A percentile compares a stretch with the other conserved stretches of the same genome.
Evolutionary conservation across 2,888 invertebrate species (phyloP).

Genomic region (Tiliacea aurago): DNA sequence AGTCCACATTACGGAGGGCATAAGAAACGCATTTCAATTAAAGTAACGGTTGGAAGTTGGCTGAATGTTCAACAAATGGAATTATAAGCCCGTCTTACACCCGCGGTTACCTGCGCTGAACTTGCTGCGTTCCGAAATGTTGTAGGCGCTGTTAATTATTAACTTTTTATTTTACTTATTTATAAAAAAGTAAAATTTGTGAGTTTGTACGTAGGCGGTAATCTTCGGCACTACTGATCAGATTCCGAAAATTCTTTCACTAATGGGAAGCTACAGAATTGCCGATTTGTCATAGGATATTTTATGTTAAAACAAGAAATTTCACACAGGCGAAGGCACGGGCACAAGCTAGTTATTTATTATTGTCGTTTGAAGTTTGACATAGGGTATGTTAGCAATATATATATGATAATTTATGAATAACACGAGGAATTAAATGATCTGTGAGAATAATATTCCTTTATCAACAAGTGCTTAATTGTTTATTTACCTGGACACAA

Average conservation of each 20-base stretch:
- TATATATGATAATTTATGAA: neutral
- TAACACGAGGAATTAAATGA: neutral
- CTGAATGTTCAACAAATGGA: constrained; percentile 76
- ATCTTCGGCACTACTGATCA: too few species aligned
- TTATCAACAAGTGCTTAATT: neutral
- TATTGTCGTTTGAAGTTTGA: neutral
- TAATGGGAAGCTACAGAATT: too few species aligned
- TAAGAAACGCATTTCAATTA: constrained; percentile 76
- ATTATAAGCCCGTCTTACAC: constrained; percentile 78
- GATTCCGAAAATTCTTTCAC: too few species aligned
- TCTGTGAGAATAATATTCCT: neutral
- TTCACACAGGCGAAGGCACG: too few species aligned
- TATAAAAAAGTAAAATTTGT: too few species aligned
- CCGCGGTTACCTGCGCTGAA: constrained; percentile 70
- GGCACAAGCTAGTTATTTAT: neutral
- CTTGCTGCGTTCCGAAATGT: constrained; percentile 54
- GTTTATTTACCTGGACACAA: neutral
- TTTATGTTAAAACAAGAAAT: too few species aligned
- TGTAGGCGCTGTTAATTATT: constrained; percentile 2
- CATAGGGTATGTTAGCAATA: neutral
- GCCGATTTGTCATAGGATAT: too few species aligned
- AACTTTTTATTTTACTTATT: too few species aligned
- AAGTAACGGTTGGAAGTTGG: constrained; percentile 68
- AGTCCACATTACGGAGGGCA: constrained; percentile 59
- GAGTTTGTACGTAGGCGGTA: too few species aligned